Evolutionary conservation across 2,797 vertebrate species (phyloP).

Genomic region (Melopsittacus undulatus): DNA sequence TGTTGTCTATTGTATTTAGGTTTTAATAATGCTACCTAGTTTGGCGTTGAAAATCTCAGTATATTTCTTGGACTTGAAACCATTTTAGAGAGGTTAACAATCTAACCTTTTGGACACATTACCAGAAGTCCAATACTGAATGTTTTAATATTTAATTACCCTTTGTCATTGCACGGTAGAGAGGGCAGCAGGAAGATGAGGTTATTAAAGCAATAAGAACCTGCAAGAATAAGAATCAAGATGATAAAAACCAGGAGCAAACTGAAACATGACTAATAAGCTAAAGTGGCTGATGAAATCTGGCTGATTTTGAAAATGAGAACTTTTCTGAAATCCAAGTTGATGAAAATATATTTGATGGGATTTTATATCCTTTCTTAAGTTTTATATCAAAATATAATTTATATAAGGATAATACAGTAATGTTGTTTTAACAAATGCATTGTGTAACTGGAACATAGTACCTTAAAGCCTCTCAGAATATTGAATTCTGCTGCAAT

Average conservation of each 20-base stretch:
- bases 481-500: neutral
- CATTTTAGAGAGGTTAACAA: neutral
- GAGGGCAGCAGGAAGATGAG: neutral
- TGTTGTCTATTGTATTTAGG: neutral
- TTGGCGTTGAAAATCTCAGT: neutral
- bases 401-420: neutral
- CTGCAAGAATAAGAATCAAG: neutral
- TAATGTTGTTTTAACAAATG: neutral
- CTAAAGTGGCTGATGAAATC: neutral
- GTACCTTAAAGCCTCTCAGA: neutral
- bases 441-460: neutral
- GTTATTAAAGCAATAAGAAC: neutral
- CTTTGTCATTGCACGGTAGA: neutral
- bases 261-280: neutral
- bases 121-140: neutral
- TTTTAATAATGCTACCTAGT: neutral
- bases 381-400: neutral
- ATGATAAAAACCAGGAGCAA: neutral
- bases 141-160: neutral
- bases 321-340: neutral
- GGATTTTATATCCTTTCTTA: fast-evolving
- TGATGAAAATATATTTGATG: neutral
- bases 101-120: neutral
- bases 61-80: neutral
- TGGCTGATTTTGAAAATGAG: neutral